Evolutionary conservation across 2,888 invertebrate genomes (phyloP).

Genomic region (Bhutanitis thaidina): DNA sequence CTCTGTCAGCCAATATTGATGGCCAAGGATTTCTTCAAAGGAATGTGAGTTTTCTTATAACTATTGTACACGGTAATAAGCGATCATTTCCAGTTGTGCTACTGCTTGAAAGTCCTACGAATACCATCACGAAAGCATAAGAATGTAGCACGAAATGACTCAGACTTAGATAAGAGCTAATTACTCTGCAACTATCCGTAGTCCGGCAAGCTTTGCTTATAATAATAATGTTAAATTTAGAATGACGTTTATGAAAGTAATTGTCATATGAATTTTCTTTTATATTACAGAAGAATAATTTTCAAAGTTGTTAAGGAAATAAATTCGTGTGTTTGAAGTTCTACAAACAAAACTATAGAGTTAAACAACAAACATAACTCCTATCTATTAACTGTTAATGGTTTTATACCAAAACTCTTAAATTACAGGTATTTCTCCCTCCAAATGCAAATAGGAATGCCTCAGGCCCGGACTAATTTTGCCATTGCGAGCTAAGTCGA

Average conservation of each 20-base stretch:
- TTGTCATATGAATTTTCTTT: too few relatives aligned
- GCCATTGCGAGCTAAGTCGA: slow-evolving; percentile 1
- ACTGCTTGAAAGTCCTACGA: slow-evolving; percentile 35
- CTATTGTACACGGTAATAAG: slow-evolving; percentile 30
- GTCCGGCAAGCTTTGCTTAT: too few relatives aligned
- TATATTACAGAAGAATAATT: too few relatives aligned
- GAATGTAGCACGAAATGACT: slow-evolving; percentile 35
- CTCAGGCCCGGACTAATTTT: slow-evolving; percentile 4
- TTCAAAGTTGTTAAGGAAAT: too few relatives aligned
- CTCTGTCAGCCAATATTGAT: too few relatives aligned
- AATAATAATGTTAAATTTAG: too few relatives aligned
- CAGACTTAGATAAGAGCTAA: slow-evolving; percentile 38
- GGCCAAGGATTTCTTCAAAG: background rate
- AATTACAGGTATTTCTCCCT: slow-evolving; percentile 8
- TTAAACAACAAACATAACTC: too few relatives aligned
- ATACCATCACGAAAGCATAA: slow-evolving; percentile 50
- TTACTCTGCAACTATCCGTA: background rate
- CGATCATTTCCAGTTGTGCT: slow-evolving; percentile 36
- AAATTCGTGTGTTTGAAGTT: too few relatives aligned
- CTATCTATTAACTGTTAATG: too few relatives aligned
- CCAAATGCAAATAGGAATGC: slow-evolving; percentile 8
- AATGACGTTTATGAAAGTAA: too few relatives aligned
- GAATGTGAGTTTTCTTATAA: background rate
- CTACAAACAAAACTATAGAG: too few relatives aligned
- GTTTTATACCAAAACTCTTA: too few relatives aligned